Conservation (phyloP, 2,113 vertebrate species). For the Podocnemis expansa region DNA sequence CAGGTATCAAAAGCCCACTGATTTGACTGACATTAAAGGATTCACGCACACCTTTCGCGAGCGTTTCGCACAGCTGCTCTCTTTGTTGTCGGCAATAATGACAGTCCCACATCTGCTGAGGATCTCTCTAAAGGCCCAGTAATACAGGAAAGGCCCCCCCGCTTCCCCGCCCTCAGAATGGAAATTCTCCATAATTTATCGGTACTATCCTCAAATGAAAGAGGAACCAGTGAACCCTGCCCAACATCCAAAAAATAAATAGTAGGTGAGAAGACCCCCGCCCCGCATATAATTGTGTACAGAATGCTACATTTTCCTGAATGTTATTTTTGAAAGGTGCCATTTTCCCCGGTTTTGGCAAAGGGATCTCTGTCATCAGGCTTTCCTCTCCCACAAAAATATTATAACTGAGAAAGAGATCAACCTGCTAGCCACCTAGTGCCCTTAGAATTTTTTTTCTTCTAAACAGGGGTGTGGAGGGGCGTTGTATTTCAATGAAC, state of each 20-base stretch:
- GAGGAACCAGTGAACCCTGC: background rate
- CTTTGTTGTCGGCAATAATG: background rate
- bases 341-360: background rate
- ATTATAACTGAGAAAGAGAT: background rate
- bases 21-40: background rate
- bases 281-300: background rate
- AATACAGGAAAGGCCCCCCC: no score
- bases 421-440: background rate
- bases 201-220: background rate
- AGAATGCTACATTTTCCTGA: background rate
- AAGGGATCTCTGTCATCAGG: background rate
- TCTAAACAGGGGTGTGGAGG: background rate
- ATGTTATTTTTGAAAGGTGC: background rate
- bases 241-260: background rate
- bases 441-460: background rate
- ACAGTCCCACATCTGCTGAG: background rate
- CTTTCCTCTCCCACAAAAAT: background rate
- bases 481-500: background rate
- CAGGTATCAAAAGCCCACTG: background rate
- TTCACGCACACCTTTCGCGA: background rate
- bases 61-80: background rate
- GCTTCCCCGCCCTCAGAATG: background rate
- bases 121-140: background rate
- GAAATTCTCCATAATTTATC: background rate
- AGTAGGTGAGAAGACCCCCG: background rate